Conservation (phyloP, 2,797 vertebrate genomes). For the Sebastolobus altivelis region DNA sequence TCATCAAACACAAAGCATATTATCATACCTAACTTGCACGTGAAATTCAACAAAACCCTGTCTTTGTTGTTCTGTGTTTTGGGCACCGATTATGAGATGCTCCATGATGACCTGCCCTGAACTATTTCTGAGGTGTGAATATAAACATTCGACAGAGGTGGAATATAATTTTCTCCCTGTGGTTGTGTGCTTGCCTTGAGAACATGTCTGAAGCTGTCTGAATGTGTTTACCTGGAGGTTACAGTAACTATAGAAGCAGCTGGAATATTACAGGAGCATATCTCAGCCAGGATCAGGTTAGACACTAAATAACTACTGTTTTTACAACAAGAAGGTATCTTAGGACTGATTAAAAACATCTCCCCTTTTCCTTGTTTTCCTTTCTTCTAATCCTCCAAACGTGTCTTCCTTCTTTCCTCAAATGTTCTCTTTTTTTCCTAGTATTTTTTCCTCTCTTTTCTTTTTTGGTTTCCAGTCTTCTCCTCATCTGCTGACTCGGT, state of each 20-base stretch:
- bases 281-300: conserved; percentile 19
- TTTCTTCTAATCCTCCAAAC: conserved; percentile 3
- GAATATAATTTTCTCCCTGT: conserved; percentile 49
- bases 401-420: not conserved
- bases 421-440: not conserved
- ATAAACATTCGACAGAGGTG: conserved; percentile 13
- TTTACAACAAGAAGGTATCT: not conserved
- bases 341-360: not conserved
- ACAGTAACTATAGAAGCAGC: conserved; percentile 38
- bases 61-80: not conserved
- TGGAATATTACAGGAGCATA: conserved; percentile 29
- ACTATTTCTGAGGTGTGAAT: conserved; percentile 22
- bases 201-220: conserved; percentile 67
- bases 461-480: not conserved
- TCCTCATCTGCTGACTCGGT: not conserved
- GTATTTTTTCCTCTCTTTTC: not conserved
- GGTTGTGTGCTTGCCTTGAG: conserved; percentile 31
- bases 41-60: not conserved
- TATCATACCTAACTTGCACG: not conserved
- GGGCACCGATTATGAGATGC: not conserved
- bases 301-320: conserved; percentile 8
- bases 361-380: not conserved
- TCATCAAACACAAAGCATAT: not conserved
- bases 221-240: conserved; percentile 53
- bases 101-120: conserved; percentile 11